Evolutionary conservation across 1,140 invertebrate species (phyloP).

Genomic region (Achatina immaculata): DNA sequence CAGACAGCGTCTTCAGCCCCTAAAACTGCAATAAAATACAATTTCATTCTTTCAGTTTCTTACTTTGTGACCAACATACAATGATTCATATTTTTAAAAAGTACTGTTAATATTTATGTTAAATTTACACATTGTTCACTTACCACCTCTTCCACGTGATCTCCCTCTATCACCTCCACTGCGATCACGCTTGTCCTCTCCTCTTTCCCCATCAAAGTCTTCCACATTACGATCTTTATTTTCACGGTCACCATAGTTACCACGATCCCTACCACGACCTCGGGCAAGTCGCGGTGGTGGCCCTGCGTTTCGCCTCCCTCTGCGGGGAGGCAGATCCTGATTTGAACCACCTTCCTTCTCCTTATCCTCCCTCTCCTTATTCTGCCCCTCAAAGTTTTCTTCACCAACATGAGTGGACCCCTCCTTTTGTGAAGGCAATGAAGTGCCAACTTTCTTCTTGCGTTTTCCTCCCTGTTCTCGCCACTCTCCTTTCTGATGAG

Average conservation of each 20-base stretch:
- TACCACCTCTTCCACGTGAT: conserved; percentile 72
- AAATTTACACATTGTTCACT: neutral
- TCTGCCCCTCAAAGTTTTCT: conserved; percentile 47
- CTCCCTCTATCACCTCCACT: conserved; percentile 71
- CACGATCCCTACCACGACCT: conserved; percentile 56
- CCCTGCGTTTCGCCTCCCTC: conserved; percentile 55
- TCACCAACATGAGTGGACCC: conserved; percentile 9
- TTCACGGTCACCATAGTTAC: conserved; percentile 54
- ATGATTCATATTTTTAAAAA: neutral
- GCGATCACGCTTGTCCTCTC: conserved; percentile 43
- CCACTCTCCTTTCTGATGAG: conserved; percentile 28
- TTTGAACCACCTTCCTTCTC: conserved; percentile 23
- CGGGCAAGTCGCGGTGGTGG: conserved; percentile 55
- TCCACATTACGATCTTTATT: conserved; percentile 38
- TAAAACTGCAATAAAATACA: too few relatives aligned
- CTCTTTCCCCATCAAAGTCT: conserved; percentile 40
- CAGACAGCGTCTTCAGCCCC: too few relatives aligned
- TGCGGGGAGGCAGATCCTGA: conserved; percentile 26
- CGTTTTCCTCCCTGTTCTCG: conserved; percentile 35
- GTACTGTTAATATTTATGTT: neutral
- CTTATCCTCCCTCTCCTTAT: conserved; percentile 48
- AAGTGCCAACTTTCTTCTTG: conserved; percentile 22
- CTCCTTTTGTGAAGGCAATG: conserved; percentile 13
- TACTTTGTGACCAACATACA: too few relatives aligned
- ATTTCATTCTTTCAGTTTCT: too few relatives aligned